Evolutionary conservation across 2,797 vertebrate genomes (phyloP).

Genomic region (Sebastes nivosus): DNA sequence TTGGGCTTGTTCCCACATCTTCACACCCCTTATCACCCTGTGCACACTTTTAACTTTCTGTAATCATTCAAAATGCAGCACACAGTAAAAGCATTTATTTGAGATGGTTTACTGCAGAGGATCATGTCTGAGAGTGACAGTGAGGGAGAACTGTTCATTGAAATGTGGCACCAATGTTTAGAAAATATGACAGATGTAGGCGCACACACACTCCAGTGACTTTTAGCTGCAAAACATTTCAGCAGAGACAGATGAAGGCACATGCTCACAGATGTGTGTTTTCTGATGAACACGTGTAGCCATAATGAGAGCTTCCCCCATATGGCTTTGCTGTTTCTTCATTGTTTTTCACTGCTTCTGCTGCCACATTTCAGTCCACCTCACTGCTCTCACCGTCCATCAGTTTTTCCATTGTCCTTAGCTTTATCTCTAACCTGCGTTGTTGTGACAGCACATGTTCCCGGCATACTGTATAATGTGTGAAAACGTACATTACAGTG

Average conservation of each 20-base stretch:
- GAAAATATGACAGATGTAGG: background rate
- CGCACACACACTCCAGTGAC: background rate
- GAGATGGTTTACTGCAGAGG: background rate
- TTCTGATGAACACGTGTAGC: background rate
- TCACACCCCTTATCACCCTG: background rate
- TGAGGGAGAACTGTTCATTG: background rate
- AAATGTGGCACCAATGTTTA: background rate
- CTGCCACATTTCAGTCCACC: background rate
- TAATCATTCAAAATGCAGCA: background rate
- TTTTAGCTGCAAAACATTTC: background rate
- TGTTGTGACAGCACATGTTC: background rate
- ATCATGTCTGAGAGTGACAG: background rate
- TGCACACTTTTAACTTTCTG: background rate
- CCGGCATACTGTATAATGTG: background rate
- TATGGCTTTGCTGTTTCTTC: background rate
- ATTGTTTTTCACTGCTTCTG: background rate
- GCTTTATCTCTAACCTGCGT: background rate
- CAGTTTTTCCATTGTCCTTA: background rate
- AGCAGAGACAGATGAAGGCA: background rate
- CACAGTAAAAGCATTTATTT: background rate
- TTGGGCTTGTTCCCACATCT: conserved; percentile 5
- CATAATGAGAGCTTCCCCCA: background rate
- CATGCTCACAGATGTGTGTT: background rate
- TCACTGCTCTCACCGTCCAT: background rate
- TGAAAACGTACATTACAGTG: conserved; percentile 4